phyloP scores from a whole-genome alignment of 2,797 vertebrate genomes.

The Anableps anableps region DNA sequence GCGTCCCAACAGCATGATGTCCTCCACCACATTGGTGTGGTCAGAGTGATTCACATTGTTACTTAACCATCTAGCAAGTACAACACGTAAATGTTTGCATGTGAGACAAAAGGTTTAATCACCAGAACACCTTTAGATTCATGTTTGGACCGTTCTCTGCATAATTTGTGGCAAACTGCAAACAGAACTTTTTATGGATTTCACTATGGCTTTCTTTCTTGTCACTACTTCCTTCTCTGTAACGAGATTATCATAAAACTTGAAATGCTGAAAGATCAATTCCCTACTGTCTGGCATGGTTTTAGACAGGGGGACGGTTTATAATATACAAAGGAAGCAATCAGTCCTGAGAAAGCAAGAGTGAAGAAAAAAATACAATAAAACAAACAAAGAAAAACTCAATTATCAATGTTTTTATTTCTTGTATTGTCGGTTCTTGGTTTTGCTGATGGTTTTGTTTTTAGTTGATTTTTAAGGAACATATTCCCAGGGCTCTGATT shows the following conservation, averaged over 20 bases:
- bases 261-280: slow-evolving; percentile 19
- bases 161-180: no score
- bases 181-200: no score
- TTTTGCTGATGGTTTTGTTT: not conserved
- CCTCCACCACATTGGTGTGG: no score
- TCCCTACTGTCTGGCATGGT: slow-evolving; percentile 29
- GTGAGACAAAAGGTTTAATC: no score
- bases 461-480: not conserved
- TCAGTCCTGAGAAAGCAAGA: not conserved
- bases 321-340: not conserved
- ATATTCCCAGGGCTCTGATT: not conserved
- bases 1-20: no score
- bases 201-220: no score
- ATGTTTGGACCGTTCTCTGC: no score
- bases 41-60: no score
- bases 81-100: no score
- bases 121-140: no score
- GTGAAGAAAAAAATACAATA: not conserved
- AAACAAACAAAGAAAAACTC: not conserved
- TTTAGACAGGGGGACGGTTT: slow-evolving; percentile 33
- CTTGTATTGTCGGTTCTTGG: no score
- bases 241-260: slow-evolving; percentile 24
- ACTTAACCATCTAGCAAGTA: no score
- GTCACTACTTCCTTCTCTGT: slow-evolving; percentile 13
- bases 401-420: not conserved